Percentiles rank a stretch among this genome's conserved stretches.
Evolutionary conservation across 2,113 vertebrate genomes (phyloP).

Genomic region (Xenopus laevis): DNA sequence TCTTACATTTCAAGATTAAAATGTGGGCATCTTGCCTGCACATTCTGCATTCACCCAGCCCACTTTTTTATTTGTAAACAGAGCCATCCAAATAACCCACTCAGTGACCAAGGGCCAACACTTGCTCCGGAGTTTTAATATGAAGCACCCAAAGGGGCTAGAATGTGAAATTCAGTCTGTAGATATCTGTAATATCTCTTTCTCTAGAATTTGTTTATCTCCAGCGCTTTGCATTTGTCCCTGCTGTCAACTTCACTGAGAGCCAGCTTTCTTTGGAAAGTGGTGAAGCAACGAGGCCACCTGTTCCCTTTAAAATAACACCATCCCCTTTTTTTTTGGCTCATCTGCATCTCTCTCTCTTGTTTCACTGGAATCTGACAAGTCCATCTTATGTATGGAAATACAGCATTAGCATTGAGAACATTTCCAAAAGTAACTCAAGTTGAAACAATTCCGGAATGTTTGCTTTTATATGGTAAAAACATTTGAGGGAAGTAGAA

Average conservation of each 20-base stretch:
- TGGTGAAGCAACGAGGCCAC: constrained; percentile 24
- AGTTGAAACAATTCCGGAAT: too few relatives aligned
- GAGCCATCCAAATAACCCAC: background rate
- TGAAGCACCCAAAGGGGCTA: background rate
- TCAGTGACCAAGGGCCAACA: background rate
- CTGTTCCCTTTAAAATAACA: constrained; percentile 43
- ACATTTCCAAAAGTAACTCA: background rate
- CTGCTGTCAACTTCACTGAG: constrained; percentile 19
- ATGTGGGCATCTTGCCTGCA: background rate
- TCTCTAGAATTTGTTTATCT: constrained; percentile 30
- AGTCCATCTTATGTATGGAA: constrained; percentile 39
- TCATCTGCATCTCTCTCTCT: constrained; percentile 10
- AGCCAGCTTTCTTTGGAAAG: constrained; percentile 39
- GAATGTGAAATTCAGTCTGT: background rate
- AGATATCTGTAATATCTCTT: background rate
- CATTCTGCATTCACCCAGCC: background rate
- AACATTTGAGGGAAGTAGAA: too few relatives aligned
- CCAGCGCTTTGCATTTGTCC: constrained; percentile 24
- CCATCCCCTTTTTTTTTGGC: constrained; percentile 30
- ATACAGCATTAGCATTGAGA: constrained; percentile 1
- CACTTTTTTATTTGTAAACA: too few relatives aligned
- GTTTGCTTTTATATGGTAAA: too few relatives aligned
- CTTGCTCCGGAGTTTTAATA: background rate
- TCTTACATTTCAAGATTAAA: background rate
- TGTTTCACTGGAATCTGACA: constrained; percentile 25